phyloP scores from a whole-genome alignment of 2,113 vertebrate genomes.

The Dicerorhinus sumatrensis region DNA sequence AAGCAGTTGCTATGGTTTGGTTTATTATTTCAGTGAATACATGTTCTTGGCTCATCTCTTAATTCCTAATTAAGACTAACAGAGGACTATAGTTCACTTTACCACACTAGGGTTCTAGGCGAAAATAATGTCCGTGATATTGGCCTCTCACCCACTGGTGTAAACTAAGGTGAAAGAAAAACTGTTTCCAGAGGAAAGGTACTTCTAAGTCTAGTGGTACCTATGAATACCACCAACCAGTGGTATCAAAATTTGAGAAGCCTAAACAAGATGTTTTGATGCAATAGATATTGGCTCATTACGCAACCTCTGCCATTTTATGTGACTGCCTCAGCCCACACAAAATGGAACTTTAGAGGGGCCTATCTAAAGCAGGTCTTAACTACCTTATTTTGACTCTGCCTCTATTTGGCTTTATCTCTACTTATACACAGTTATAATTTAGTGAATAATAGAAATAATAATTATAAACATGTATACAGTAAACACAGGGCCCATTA shows the following conservation, averaged over 20 bases:
- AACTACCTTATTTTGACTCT: background rate
- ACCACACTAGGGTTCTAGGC: background rate
- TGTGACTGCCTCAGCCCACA: background rate
- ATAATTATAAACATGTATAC: conserved; percentile 74
- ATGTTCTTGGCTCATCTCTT: conserved; percentile 20
- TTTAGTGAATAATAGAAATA: conserved; percentile 63
- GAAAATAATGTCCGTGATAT: background rate
- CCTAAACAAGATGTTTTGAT: conserved; percentile 9
- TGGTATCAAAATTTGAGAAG: background rate
- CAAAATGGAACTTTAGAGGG: background rate
- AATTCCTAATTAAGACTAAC: conserved; percentile 41
- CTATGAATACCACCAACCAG: background rate
- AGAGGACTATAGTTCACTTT: conserved; percentile 1
- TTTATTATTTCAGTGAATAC: background rate
- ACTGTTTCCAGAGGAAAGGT: background rate
- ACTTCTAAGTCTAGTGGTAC: background rate
- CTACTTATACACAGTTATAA: conserved; percentile 60
- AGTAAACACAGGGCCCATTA: conserved; percentile 70
- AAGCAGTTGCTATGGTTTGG: background rate
- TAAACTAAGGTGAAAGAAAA: conserved; percentile 34
- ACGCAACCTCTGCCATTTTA: background rate
- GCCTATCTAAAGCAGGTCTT: background rate
- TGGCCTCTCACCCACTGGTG: background rate
- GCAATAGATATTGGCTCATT: background rate
- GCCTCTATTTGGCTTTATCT: conserved; percentile 9